Evolutionary conservation across 2,113 vertebrate genomes (phyloP), one percentile per base, ranked within the genome.

Genomic region (Triplophysa dalaica): DNA sequence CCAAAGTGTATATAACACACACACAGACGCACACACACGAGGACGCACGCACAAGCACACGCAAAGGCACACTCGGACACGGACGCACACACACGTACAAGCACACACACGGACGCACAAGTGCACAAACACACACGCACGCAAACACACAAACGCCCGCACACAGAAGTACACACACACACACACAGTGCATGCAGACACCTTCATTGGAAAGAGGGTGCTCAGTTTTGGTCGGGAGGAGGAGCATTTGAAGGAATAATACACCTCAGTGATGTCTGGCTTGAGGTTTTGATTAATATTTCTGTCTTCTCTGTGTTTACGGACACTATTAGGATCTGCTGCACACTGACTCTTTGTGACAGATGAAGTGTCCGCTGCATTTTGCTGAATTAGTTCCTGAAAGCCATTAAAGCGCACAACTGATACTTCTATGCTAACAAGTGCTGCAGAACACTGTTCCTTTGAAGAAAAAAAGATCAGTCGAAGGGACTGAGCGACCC

Each of bases 151-250:
- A 29, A 3, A 29, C 2, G 3, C 26, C 26, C 24, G 24, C 24
- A 29, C 26, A 29, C 26, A 29, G 2, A 29, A 2, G 3, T 56
- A 82, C 81, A 80, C 56, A 65, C 81, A 83, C 80, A 84, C 80
- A 83, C 83, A 74, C 76, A 33, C 64, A 43, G 70, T 63, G 80
- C 85, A 75, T 83, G 85, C 70, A 86, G 85, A 91, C 89, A 89
- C 89, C 91, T 91, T 89, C 87, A 88, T 77, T 82, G 85, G 87
- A 88, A 88, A 86, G 85, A 86, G 88, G 81, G 82, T 88, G 87
- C 29, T 75, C 48, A 75, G 80, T 63, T 81, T 74, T 38, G 56
- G 63, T 67, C 75, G 81, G 70, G 52, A 84, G 74, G 67, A 68
- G 74, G 52, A 54, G 63, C 60, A 73, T 56, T 62, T 54, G 68